A percentile compares a stretch with the other conserved stretches of the same genome.
phyloP scores from a whole-genome alignment of 30 jellyfish, hydroid and myxozoan species.

The Aurelia coerulea region DNA sequence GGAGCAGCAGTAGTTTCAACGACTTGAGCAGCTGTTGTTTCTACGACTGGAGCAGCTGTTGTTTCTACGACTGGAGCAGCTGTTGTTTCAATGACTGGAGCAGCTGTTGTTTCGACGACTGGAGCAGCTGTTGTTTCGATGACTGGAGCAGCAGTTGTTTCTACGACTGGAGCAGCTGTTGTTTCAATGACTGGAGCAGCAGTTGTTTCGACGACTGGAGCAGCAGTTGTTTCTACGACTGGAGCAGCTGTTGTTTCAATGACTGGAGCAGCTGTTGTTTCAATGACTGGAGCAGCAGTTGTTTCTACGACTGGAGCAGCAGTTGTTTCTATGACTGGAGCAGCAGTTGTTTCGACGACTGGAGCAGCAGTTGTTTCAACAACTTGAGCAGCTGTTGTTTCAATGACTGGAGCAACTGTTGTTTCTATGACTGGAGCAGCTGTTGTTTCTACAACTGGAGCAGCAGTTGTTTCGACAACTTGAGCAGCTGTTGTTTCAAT shows the following conservation, averaged over 20 bases:
- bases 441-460: too few species aligned
- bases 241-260: conserved; percentile 32
- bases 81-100: conserved; percentile 9
- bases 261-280: conserved; percentile 12
- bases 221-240: background rate
- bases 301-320: conserved; percentile 50
- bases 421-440: conserved; percentile 34
- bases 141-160: background rate
- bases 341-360: conserved; percentile 51
- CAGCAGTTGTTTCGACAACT: too few species aligned
- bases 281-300: too few species aligned
- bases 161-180: conserved; percentile 9
- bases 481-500: conserved; percentile 52
- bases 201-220: background rate
- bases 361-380: conserved; percentile 52
- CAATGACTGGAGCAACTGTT: conserved; percentile 35
- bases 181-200: conserved; percentile 13
- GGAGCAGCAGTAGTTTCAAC: too few species aligned
- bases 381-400: conserved; percentile 18
- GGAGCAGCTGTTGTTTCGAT: conserved; percentile 29
- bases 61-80: conserved; percentile 9
- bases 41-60: too few species aligned
- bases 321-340: conserved; percentile 39
- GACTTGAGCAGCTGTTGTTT: too few species aligned
- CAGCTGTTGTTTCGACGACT: conserved; percentile 30